Evolutionary conservation across 1,140 invertebrate species (phyloP).

Genomic region (Dinothrombium tinctorium): DNA sequence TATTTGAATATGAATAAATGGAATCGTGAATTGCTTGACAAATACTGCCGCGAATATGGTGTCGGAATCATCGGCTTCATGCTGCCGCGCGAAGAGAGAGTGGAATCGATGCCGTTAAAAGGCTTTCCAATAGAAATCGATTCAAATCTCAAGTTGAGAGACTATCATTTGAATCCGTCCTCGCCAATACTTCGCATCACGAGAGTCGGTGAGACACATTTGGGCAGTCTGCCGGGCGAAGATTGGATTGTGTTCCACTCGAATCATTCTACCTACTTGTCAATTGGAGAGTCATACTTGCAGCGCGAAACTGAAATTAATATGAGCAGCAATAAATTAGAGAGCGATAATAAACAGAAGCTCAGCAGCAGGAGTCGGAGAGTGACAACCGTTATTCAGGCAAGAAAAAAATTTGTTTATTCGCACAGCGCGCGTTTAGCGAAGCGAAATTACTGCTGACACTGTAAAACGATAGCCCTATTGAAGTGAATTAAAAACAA

Average conservation of each 20-base stretch:
- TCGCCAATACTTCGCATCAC: conserved; percentile 70
- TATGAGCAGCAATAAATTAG: too few relatives aligned
- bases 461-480: too few relatives aligned
- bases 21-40: conserved; percentile 84
- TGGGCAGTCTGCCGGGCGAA: conserved; percentile 57
- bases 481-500: too few relatives aligned
- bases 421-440: too few relatives aligned
- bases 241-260: conserved; percentile 85
- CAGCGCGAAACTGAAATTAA: too few relatives aligned
- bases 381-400: conserved; percentile 49
- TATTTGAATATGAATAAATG: conserved; percentile 91
- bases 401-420: conserved; percentile 17
- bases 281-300: conserved; percentile 51
- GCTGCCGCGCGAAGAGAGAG: conserved; percentile 57
- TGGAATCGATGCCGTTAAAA: conserved; percentile 31
- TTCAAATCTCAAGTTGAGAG: conserved; percentile 64
- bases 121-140: conserved; percentile 75
- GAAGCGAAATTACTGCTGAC: too few relatives aligned
- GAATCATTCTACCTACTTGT: conserved; percentile 77
- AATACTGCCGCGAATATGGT: conserved; percentile 83
- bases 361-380: too few relatives aligned
- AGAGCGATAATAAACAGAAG: too few relatives aligned
- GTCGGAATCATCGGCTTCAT: conserved; percentile 91
- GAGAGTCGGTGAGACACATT: conserved; percentile 63
- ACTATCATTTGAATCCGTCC: conserved; percentile 60